phyloP scores from a whole-genome alignment of 2,113 vertebrate genomes.

The Rutilus rutilus region DNA sequence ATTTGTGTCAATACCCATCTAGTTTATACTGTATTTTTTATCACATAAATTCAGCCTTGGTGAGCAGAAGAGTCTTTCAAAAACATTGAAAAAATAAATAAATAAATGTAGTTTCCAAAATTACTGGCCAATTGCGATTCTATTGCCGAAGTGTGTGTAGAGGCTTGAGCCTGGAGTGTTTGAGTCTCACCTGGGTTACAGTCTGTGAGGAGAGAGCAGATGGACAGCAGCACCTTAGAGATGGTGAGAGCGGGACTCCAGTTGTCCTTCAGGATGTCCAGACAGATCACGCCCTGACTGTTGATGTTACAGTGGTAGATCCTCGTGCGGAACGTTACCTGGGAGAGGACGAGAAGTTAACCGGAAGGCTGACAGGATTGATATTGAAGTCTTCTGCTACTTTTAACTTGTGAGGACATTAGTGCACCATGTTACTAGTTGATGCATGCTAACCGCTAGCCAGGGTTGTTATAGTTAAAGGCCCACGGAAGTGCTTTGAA shows the following conservation, averaged over 20 bases:
- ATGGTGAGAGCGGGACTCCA: constrained; percentile 67
- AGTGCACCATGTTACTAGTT: neutral
- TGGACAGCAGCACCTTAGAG: constrained; percentile 89
- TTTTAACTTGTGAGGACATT: neutral
- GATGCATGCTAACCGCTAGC: neutral
- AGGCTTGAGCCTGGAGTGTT: neutral
- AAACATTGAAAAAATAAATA: neutral
- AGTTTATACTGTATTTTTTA: neutral
- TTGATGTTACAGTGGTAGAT: constrained; percentile 94
- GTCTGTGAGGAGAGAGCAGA: constrained; percentile 91
- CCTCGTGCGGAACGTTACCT: constrained; percentile 89
- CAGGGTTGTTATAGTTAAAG: neutral
- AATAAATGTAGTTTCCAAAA: no score
- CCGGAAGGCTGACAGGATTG: neutral
- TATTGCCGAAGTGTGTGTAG: no score
- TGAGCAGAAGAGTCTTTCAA: neutral
- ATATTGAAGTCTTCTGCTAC: neutral
- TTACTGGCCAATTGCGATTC: no score
- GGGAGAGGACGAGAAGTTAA: neutral
- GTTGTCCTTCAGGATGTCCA: constrained; percentile 72
- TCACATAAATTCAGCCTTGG: neutral
- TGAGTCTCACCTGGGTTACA: constrained; percentile 84
- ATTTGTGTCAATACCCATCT: no score
- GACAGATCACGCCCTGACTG: constrained; percentile 90
- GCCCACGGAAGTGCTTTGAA: no score